These are phyloP conservation scores for Cacoxenus indagator DNA, from an alignment of 2,888 invertebrate species.

Conservation along the genomic window DNA sequence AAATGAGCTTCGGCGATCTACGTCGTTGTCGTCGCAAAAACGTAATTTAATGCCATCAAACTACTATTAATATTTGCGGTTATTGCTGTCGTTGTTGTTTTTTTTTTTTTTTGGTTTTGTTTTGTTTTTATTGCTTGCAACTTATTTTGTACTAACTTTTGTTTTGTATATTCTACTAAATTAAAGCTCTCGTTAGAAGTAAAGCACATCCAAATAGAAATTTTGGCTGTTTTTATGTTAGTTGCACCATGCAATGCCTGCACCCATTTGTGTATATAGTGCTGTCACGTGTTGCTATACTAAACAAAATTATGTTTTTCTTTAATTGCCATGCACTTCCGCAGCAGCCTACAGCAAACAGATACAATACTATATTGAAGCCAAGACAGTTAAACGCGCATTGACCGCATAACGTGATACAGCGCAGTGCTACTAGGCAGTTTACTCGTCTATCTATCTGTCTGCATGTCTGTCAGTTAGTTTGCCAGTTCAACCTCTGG, in stretches of 20 bases:
- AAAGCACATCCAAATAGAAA: too few relatives aligned
- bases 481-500: not conserved
- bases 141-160: not conserved
- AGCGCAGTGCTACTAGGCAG: not conserved
- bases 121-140: not conserved
- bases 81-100: not conserved
- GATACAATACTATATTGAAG: too few relatives aligned
- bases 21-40: constrained; percentile 4
- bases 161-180: not conserved
- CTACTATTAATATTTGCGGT: constrained; percentile 21
- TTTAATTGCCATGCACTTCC: too few relatives aligned
- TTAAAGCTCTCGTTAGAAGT: not conserved
- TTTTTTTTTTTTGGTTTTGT: not conserved
- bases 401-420: constrained; percentile 15
- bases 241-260: too few relatives aligned
- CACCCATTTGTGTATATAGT: too few relatives aligned
- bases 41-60: constrained; percentile 17
- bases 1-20: not conserved
- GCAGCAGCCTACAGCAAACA: too few relatives aligned
- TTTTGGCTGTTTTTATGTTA: too few relatives aligned
- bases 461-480: not conserved
- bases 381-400: not conserved
- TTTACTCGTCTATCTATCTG: not conserved
- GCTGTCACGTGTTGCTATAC: too few relatives aligned
- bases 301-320: too few relatives aligned